These are phyloP conservation scores for Saimiri boliviensis DNA, from an alignment of 2,113 vertebrate genomes.

Conservation along the genomic window DNA sequence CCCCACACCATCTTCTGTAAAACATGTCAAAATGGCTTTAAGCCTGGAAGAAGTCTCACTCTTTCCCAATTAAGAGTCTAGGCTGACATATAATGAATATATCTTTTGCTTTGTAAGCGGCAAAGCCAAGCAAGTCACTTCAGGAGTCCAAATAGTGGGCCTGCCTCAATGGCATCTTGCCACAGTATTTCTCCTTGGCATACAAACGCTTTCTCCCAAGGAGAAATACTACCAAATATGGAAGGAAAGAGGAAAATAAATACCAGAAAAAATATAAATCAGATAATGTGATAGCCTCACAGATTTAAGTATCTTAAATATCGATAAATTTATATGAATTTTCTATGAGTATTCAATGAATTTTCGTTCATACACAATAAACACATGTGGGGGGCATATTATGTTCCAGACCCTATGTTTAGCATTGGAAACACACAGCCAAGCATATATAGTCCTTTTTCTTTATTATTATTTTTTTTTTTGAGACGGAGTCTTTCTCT, in stretches of 20 bases:
- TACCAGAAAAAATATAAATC: neutral
- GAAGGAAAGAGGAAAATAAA: slow-evolving; percentile 44
- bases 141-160: neutral
- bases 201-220: neutral
- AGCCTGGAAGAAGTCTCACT: slow-evolving; percentile 26
- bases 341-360: neutral
- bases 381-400: neutral
- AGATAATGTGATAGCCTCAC: neutral
- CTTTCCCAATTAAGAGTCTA: neutral
- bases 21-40: neutral
- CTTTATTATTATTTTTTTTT: neutral
- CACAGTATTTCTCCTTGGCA: slow-evolving; percentile 49
- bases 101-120: slow-evolving; percentile 35
- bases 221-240: slow-evolving; percentile 21
- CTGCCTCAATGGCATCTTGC: neutral
- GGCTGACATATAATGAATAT: slow-evolving; percentile 20
- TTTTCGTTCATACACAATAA: neutral
- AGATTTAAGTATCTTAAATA: slow-evolving; percentile 34
- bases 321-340: neutral
- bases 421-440: neutral
- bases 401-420: neutral
- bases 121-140: slow-evolving; percentile 33
- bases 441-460: neutral
- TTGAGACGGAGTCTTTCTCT: too few species aligned
- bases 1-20: neutral